These are phyloP conservation scores for Oreonectes daqikongensis DNA, from an alignment of 2,797 vertebrate genomes.

Conservation along the genomic window DNA sequence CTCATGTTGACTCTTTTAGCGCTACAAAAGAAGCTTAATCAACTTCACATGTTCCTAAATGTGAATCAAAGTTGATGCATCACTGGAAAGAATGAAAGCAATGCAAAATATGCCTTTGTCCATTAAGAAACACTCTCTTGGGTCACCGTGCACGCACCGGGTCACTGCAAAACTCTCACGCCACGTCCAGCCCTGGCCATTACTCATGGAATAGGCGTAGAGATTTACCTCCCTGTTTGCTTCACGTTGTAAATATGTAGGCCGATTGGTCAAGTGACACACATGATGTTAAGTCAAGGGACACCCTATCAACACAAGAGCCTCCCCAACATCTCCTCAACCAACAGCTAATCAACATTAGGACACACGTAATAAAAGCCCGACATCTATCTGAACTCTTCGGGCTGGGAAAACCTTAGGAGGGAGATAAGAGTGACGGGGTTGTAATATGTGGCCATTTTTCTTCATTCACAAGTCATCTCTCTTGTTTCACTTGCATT, in stretches of 20 bases:
- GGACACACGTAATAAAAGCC: slow-evolving; percentile 71
- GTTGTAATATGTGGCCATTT: slow-evolving; percentile 7
- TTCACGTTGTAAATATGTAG: slow-evolving; percentile 60
- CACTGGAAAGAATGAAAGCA: slow-evolving; percentile 65
- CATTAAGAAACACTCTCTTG: slow-evolving; percentile 48
- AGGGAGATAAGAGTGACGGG: slow-evolving; percentile 34
- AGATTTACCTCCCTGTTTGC: slow-evolving; percentile 46
- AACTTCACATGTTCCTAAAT: slow-evolving; percentile 65
- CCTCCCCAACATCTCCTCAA: slow-evolving; percentile 58
- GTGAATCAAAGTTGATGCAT: slow-evolving; percentile 63
- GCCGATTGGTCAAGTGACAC: slow-evolving; percentile 48
- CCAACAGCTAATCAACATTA: slow-evolving; percentile 66
- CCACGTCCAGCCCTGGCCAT: not conserved
- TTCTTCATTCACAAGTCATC: slow-evolving; percentile 24
- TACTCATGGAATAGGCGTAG: slow-evolving; percentile 20
- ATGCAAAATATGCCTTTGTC: slow-evolving; percentile 66
- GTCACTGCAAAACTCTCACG: slow-evolving; percentile 19
- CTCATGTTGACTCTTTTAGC: slow-evolving; percentile 56
- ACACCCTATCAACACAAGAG: slow-evolving; percentile 65
- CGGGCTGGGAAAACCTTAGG: slow-evolving; percentile 29
- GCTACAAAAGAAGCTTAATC: slow-evolving; percentile 67
- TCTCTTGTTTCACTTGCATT: not conserved
- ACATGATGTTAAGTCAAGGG: slow-evolving; percentile 56
- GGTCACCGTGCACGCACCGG: slow-evolving; percentile 11
- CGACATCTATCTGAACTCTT: slow-evolving; percentile 56